Conservation (phyloP, 2,797 vertebrate genomes). For the Sebastes steindachneri region DNA sequence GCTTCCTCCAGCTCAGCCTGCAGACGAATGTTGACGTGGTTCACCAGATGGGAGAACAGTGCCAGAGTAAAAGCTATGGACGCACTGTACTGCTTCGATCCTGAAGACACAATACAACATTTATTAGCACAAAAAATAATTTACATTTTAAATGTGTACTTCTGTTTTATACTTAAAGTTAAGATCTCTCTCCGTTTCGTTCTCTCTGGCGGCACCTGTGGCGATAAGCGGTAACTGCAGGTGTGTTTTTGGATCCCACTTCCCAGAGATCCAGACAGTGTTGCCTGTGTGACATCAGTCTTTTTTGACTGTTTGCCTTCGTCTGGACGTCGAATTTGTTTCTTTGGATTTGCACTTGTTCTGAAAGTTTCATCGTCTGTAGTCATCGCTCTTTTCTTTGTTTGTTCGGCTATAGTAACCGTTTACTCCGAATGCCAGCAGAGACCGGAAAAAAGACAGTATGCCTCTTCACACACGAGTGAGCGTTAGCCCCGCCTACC, state of each 20-base stretch:
- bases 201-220: neutral
- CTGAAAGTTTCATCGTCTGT: neutral
- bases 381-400: neutral
- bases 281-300: neutral
- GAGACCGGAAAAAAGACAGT: neutral
- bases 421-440: neutral
- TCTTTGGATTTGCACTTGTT: neutral
- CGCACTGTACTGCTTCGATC: slow-evolving; percentile 96
- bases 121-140: neutral
- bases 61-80: slow-evolving; percentile 97
- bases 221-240: fast-evolving
- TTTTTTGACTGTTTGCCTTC: neutral
- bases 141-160: neutral
- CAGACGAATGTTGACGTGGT: slow-evolving; percentile 97
- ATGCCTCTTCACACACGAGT: neutral
- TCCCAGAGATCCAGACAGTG: neutral
- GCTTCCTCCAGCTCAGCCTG: slow-evolving; percentile 96
- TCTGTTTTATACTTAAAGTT: neutral
- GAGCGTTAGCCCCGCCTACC: neutral
- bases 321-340: neutral
- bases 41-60: slow-evolving; percentile 96
- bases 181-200: neutral
- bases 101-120: slow-evolving; percentile 68
- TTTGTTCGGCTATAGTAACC: neutral
- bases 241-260: neutral